Conservation (phyloP, 2,113 vertebrate species). For the Myotis brandtii region DNA sequence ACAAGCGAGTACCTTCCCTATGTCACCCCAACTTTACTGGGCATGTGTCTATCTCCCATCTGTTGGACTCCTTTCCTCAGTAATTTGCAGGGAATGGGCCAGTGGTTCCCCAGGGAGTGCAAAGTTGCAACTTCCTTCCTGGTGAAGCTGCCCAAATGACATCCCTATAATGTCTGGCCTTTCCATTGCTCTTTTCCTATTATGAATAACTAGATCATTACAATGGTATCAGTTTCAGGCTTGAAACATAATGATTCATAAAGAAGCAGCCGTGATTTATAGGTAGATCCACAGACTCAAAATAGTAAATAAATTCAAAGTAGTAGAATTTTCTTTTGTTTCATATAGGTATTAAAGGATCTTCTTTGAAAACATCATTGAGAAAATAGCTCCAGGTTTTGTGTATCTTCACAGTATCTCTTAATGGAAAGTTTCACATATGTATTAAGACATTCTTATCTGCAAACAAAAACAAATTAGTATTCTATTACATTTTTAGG, state of each 20-base stretch:
- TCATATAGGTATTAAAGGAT: not conserved
- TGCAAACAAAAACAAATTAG: not conserved
- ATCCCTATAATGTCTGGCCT: not conserved
- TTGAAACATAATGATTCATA: not conserved
- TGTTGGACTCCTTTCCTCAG: not conserved
- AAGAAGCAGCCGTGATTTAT: not conserved
- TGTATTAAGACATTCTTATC: not conserved
- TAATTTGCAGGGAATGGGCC: not conserved
- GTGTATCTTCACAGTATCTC: not conserved
- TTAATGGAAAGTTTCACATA: not conserved
- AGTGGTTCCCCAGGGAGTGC: not conserved
- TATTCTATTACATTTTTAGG: not conserved
- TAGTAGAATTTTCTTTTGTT: not conserved
- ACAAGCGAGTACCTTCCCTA: not conserved
- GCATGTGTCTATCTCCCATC: not conserved
- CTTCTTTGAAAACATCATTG: slow-evolving; percentile 14
- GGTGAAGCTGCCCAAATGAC: not conserved
- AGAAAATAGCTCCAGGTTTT: slow-evolving; percentile 31
- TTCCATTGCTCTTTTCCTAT: not conserved
- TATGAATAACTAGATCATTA: not conserved
- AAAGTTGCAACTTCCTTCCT: not conserved
- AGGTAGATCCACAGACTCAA: not conserved
- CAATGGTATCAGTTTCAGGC: not conserved
- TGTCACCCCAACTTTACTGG: not conserved
- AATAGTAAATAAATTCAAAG: not conserved